Evolutionary conservation across 2,888 invertebrate species (phyloP), one percentile per base, ranked within the genome.

Genomic region (Bedellia somnulentella): DNA sequence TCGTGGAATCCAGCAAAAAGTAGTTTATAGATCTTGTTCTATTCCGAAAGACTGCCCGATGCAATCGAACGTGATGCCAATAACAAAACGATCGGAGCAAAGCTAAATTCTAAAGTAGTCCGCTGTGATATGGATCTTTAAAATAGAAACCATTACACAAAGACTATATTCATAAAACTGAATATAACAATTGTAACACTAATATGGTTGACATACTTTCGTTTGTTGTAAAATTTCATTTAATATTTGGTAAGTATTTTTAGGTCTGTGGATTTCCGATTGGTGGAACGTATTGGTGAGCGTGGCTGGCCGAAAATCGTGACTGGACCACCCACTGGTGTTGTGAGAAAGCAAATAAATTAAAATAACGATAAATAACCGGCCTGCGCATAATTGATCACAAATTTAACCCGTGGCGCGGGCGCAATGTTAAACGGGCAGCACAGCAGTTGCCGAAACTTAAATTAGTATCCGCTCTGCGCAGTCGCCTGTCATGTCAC

Each of bases 311-410:
- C 57, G 50, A 67, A 64, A 68, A 62, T 71, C 73, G 71, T 73
- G 75, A 62, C 58, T 60, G 52, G 75, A 75, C 73, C 75, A 73
- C 75, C 75, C 73, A 75, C 61, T 45, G 57, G 44, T 55, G 54
- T 51, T 59, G 57, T 53, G 70, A 67, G 71, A 61, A 63, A 64
- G 59, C 59, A 70, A 73, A 73, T 66, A 64, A 73, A 71, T 73
- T 67, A 71, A 75, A 75, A 73, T 66, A 58, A 61, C 64, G 56
- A 73, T 71, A 71, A 71, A 73, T 70, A 71, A 73, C 68, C 62
- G 63, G 58, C 66, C 62, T 61, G 60, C 66, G 71, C 70, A 75
- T 75, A 73, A 73, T 75, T 75, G 75, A 73, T 71, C 70, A 73
- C 75, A 73, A 75, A 73, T 75, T 75, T 73, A 75, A 73, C 62